Evolutionary conservation across 2,797 vertebrate genomes (phyloP).

Genomic region (Lepus townsendii): DNA sequence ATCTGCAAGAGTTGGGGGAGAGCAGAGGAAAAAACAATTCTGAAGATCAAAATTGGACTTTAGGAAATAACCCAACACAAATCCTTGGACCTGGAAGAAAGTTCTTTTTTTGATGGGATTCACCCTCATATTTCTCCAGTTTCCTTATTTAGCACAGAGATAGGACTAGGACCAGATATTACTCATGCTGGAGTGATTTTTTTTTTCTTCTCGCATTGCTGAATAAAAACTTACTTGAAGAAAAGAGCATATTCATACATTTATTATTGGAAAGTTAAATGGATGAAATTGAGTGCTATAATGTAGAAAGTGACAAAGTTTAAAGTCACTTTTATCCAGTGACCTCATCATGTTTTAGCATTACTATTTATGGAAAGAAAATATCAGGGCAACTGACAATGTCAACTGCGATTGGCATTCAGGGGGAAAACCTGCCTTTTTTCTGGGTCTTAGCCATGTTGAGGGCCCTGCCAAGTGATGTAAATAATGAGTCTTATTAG

Average conservation of each 20-base stretch:
- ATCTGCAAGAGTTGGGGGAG: background rate
- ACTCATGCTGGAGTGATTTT: background rate
- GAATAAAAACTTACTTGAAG: slow-evolving; percentile 5
- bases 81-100: background rate
- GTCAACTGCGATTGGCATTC: background rate
- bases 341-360: slow-evolving; percentile 54
- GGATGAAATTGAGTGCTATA: background rate
- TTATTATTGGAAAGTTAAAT: slow-evolving; percentile 44
- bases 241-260: background rate
- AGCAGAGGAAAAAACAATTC: background rate
- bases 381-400: background rate
- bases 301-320: slow-evolving; percentile 29
- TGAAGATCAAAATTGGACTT: slow-evolving; percentile 29
- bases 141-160: slow-evolving; percentile 3
- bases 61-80: background rate
- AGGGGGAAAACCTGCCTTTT: background rate
- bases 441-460: background rate
- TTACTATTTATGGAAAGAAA: slow-evolving; percentile 67
- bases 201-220: background rate
- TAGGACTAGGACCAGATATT: background rate
- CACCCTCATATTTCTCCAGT: background rate
- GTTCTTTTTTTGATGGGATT: background rate
- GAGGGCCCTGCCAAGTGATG: background rate
- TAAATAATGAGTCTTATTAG: background rate
- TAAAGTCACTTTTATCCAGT: slow-evolving; percentile 64